Evolutionary conservation across 2,113 vertebrate species (phyloP), one percentile per base, ranked within the genome.

Genomic region (Pluvialis apricaria): DNA sequence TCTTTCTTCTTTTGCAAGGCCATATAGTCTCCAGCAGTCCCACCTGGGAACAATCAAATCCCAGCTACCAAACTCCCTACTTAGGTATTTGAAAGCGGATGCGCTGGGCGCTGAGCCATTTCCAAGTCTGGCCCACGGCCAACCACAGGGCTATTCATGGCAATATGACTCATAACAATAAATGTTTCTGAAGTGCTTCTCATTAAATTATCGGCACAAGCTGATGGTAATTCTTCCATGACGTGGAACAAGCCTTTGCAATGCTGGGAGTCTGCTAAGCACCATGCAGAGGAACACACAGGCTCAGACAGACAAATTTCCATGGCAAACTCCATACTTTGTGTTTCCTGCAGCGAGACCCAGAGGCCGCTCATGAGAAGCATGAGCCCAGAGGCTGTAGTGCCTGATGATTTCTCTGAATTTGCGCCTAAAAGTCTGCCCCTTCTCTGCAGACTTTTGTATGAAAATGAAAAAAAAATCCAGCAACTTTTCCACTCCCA

Each of bases 181-280:
- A 96, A 91, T 0, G 8, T 85, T 87, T 91, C n/a, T 92, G 85
- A 94, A 97, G 71, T 94, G 68, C 87, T 82, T 87, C 92, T 95
- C 92, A 86, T 96, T 96, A 92, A 83, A 96, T 85, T 93, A 85
- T 61, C 19, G 0, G 9, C 58, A 57, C 58, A 85, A 89, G 32
- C 66, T 79, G 92, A 88, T 69, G 66, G 90, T 42, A 94, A 91
- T 90, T 87, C 92, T 93, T 90, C 75, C 0, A 2, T 68, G 73
- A 79, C 3, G 15, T 42, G 24, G 52, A 91, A 68, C 19, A 57
- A 87, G 70, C 47, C 12, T 82, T 89, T 44, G 26, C 76, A 70
- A 16, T n/a, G 83, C 64, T 45, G 36, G 34, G 25, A 88, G 72
- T 34, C 34, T 47, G 60, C 51, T 57, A 47, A 64, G n/a, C 1